Base-by-base conservation (phyloP, 2,888 invertebrate species). In the Noctua fimbriata region DNA sequence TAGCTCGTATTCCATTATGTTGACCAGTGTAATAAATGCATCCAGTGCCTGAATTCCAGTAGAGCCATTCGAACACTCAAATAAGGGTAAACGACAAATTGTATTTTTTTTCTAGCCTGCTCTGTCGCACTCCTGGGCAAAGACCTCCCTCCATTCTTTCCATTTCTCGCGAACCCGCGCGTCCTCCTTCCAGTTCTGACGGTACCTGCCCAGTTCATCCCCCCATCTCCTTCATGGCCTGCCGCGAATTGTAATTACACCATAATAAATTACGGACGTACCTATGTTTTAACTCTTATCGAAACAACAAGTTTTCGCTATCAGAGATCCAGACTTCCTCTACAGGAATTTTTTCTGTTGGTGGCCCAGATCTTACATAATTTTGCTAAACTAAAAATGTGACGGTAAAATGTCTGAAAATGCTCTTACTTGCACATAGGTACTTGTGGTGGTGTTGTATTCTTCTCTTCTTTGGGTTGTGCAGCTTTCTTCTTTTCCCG, bases 361-460 rank as follows among this genome's bases (percentile, higher is more conserved):
- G n/a, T 14, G n/a, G n/a, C n/a, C 4, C 1, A n/a, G 55, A 55
- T 58, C n/a, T n/a, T 58, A 24, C 18, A 2, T n/a, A 58, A n/a
- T n/a, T 58, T n/a, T n/a, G 28, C 16, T 6, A 60, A 28, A 36
- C 10, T 21, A 65, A 36, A 21, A 14, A 24, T 66, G 6, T 24
- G 12, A 24, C 24, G 12, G 5, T 24, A 41, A 66, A 0, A 41
- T 1, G 18, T 47, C 28, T 28, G 32, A 47, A 69, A 28, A n/a
- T 44, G 10, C 44, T 65, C 83, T 24, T 79, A 87, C 87, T 79
- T 75, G 79, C 79, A 81, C 6, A 76, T 66, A 32, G 87, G 85
- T 49, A 32, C 66, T 41, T 49, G 67, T 14, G 79, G 72, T 67
- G 69, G n/a, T 47, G 58, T 9, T 52, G 1, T 12, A 36, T 12